phyloP scores from a whole-genome alignment of 2,888 invertebrate genomes.

The Eulithis testata region DNA sequence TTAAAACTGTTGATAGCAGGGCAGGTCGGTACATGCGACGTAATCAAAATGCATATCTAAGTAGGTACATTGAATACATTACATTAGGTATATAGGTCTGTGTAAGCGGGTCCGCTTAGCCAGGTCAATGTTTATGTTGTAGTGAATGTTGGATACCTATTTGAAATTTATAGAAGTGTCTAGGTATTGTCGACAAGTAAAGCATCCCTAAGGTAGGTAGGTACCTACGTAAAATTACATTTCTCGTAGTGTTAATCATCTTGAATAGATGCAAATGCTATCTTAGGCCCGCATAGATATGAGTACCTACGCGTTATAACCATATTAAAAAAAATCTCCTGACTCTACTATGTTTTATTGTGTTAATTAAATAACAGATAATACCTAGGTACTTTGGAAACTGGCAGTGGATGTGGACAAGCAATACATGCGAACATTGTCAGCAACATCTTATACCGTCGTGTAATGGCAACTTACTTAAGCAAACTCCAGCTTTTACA shows the following conservation, averaged over 20 bases:
- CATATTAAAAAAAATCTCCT: too few species aligned
- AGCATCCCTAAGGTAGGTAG: too few species aligned
- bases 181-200: too few species aligned
- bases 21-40: conserved; percentile 17
- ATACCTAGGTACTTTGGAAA: too few species aligned
- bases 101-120: conserved; percentile 18
- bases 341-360: too few species aligned
- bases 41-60: conserved; percentile 39
- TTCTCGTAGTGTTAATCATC: too few species aligned
- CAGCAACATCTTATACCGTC: neutral
- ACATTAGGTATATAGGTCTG: neutral
- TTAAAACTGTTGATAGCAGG: conserved; percentile 17
- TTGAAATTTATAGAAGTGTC: conserved; percentile 5
- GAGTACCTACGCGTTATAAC: too few species aligned
- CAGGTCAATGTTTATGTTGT: conserved; percentile 25
- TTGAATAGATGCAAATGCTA: too few species aligned
- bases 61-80: conserved; percentile 21
- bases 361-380: too few species aligned
- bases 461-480: conserved; percentile 32
- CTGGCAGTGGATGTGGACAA: neutral
- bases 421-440: neutral
- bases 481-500: conserved; percentile 26
- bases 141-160: conserved; percentile 13
- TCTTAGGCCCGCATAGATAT: too few species aligned
- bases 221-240: too few species aligned